Percentiles rank a stretch among this genome's conserved stretches.
Conservation (phyloP, 2,888 invertebrate genomes). For the Amphipoea lucens region DNA sequence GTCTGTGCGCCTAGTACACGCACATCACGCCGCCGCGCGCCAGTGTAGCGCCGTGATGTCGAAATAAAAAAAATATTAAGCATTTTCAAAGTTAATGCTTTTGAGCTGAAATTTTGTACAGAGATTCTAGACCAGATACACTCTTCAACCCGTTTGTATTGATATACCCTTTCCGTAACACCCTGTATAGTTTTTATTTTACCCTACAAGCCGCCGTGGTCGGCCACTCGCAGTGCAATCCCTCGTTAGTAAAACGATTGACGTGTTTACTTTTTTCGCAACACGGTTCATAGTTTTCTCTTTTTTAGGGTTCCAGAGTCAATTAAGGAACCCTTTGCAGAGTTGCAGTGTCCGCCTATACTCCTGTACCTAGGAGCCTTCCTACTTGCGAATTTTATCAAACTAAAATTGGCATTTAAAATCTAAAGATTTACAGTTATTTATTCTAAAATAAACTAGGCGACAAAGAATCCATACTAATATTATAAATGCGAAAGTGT, state of each 20-base stretch:
- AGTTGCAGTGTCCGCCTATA: not conserved
- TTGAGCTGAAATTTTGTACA: too few species aligned
- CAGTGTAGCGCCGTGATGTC: too few species aligned
- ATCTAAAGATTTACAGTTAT: not conserved
- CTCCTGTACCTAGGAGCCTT: not conserved
- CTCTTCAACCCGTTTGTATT: too few species aligned
- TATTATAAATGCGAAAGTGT: too few species aligned
- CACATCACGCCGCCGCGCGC: too few species aligned
- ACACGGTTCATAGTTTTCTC: not conserved
- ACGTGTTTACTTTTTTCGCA: not conserved
- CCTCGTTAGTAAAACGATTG: conserved; percentile 3
- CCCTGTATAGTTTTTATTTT: not conserved
- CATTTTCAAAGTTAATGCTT: too few species aligned
- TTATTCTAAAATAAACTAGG: not conserved
- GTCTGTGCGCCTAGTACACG: too few species aligned
- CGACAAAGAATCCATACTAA: not conserved
- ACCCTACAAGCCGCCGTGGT: not conserved
- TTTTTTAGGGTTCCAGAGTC: not conserved
- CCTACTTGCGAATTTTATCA: not conserved
- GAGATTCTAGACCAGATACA: too few species aligned
- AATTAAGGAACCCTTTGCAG: not conserved
- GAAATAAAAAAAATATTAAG: too few species aligned
- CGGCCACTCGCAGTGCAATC: not conserved
- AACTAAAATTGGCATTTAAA: not conserved
- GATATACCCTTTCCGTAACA: too few species aligned